These are phyloP conservation scores for Zaprionus lineosus DNA, from an alignment of 2,888 invertebrate genomes.

Conservation along the genomic window DNA sequence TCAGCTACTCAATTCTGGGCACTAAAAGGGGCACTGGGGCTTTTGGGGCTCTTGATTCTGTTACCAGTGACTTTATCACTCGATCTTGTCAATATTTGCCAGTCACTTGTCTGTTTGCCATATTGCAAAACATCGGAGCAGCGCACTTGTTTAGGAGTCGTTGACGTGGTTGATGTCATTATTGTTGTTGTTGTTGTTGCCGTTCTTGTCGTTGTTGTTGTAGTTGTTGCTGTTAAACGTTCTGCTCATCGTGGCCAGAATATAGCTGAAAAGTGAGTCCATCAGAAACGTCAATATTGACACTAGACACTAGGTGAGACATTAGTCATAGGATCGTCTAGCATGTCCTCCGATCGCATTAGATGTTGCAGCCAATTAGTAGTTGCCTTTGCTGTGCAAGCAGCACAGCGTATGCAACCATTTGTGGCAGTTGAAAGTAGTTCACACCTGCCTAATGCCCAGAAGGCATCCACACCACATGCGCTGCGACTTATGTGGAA, in stretches of 20 bases:
- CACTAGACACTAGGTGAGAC: slow-evolving; percentile 49
- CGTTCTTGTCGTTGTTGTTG: slow-evolving; percentile 9
- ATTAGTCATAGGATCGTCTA: slow-evolving; percentile 72
- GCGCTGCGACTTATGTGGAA: slow-evolving; percentile 49
- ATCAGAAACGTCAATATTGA: slow-evolving; percentile 55
- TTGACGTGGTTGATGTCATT: slow-evolving; percentile 43
- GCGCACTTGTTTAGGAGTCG: slow-evolving; percentile 66
- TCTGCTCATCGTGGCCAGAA: no score
- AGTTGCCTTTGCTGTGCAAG: slow-evolving; percentile 39
- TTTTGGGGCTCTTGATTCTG: not conserved
- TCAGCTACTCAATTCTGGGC: no score
- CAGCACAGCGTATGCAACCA: slow-evolving; percentile 6
- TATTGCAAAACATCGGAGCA: slow-evolving; percentile 50
- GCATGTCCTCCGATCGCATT: slow-evolving; percentile 56
- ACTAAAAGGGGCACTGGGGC: no score
- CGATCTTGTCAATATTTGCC: slow-evolving; percentile 72
- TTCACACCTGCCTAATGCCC: slow-evolving; percentile 64
- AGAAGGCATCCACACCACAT: slow-evolving; percentile 3
- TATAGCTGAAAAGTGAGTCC: slow-evolving; percentile 9
- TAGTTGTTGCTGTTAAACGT: no score
- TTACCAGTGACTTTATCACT: slow-evolving; percentile 38
- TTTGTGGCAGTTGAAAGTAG: slow-evolving; percentile 59
- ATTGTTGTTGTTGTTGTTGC: slow-evolving; percentile 8
- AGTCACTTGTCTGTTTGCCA: slow-evolving; percentile 67
- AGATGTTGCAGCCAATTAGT: slow-evolving; percentile 65